Evolutionary conservation across 2,888 invertebrate genomes (phyloP).

Genomic region (Cephonodes hylas): DNA sequence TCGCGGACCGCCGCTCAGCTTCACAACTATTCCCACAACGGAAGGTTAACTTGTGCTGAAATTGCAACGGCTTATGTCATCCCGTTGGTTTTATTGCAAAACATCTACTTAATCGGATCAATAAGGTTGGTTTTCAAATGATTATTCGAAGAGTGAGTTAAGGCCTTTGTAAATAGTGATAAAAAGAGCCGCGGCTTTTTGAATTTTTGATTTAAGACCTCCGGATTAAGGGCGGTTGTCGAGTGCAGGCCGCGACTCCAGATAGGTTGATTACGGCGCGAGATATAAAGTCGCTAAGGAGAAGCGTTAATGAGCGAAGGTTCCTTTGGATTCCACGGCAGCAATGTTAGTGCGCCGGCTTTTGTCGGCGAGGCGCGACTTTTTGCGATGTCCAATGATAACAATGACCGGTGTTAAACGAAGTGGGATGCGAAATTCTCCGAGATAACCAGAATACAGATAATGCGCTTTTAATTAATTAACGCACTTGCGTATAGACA

Average conservation of each 20-base stretch:
- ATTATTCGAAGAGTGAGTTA: not conserved
- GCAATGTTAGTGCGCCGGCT: conserved; percentile 72
- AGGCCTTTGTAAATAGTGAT: not conserved
- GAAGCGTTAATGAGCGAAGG: conserved; percentile 77
- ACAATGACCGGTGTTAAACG: conserved; percentile 67
- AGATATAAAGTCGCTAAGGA: conserved; percentile 42
- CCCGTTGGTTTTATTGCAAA: not conserved
- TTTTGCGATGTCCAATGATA: conserved; percentile 77
- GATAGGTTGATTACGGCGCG: conserved; percentile 38
- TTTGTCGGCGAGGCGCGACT: conserved; percentile 75
- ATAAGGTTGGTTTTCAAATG: conserved; percentile 27
- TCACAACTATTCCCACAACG: conserved; percentile 21
- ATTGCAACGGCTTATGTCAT: conserved; percentile 6
- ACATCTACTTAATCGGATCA: not conserved
- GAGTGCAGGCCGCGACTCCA: conserved; percentile 16
- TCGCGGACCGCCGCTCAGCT: not conserved
- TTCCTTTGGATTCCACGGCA: conserved; percentile 67
- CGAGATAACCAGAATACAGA: conserved; percentile 56
- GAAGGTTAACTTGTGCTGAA: not conserved
- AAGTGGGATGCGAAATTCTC: conserved; percentile 60
- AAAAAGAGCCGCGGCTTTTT: not conserved
- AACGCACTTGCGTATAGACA: conserved; percentile 29
- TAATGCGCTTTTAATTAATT: conserved; percentile 62
- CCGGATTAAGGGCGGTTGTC: conserved; percentile 15
- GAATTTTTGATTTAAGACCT: conserved; percentile 18